Conservation (phyloP, 2,797 vertebrate species). For the Gorsachius magnificus region DNA sequence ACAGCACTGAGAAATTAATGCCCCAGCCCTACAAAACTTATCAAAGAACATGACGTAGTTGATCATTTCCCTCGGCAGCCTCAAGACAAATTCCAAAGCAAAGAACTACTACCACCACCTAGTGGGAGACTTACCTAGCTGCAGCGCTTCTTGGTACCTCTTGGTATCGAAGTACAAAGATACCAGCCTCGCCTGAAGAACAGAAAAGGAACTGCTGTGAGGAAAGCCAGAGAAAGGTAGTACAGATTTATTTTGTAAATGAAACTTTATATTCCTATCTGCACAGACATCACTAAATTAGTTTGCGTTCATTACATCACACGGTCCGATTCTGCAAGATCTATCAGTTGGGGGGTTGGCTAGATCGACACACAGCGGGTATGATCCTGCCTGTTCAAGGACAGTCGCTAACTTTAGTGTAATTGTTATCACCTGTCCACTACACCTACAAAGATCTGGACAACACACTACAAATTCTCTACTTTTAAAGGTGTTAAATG, state of each 20-base stretch:
- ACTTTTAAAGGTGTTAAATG: neutral
- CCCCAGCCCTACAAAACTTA: neutral
- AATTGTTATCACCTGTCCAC: neutral
- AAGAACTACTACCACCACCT: constrained; percentile 36
- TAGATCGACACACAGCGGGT: neutral
- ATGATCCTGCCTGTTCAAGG: neutral
- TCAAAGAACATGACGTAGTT: rapidly evolving
- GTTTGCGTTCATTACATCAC: neutral
- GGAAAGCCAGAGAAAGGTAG: constrained; percentile 27
- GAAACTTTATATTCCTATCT: neutral
- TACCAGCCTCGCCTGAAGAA: constrained; percentile 91
- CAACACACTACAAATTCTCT: too few relatives aligned
- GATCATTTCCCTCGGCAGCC: neutral
- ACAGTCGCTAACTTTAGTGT: neutral
- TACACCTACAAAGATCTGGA: rapidly evolving
- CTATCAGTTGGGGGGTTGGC: neutral
- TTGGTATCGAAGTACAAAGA: constrained; percentile 98
- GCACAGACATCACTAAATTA: neutral
- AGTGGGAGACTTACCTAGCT: constrained; percentile 86
- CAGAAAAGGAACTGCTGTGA: constrained; percentile 62
- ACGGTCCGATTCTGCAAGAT: neutral
- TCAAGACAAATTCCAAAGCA: neutral
- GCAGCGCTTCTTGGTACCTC: constrained; percentile 95
- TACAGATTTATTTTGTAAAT: neutral
- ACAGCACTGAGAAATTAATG: neutral